These are phyloP conservation scores for Scortum barcoo DNA, from an alignment of 2,113 vertebrate genomes.

Conservation along the genomic window DNA sequence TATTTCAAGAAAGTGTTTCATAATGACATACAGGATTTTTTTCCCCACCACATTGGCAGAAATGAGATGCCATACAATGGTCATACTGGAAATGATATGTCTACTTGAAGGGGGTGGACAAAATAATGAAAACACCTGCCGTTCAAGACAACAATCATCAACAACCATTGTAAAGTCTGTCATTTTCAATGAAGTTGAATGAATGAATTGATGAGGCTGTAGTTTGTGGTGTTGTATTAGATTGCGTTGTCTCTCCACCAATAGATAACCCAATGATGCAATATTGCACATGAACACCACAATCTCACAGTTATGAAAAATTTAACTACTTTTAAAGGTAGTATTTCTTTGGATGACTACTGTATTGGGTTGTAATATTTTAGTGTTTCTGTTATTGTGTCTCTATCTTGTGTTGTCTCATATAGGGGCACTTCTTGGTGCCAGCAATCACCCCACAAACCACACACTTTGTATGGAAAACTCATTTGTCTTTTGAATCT, in stretches of 20 bases:
- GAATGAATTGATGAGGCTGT: background rate
- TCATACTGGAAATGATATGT: background rate
- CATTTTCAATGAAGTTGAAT: background rate
- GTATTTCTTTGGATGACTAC: background rate
- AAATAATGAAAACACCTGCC: background rate
- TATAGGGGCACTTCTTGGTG: background rate
- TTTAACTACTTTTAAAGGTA: background rate
- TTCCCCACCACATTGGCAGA: too few relatives aligned
- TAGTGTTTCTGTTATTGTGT: background rate
- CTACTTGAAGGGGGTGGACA: background rate
- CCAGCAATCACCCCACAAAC: background rate
- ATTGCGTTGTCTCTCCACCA: background rate
- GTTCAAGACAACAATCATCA: background rate
- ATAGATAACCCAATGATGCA: background rate
- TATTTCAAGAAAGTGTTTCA: too few relatives aligned
- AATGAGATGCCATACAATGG: background rate
- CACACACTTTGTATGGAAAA: background rate
- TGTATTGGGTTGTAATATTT: background rate
- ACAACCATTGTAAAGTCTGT: background rate
- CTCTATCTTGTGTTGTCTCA: background rate
- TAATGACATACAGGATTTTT: too few relatives aligned
- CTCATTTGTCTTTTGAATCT: slow-evolving; percentile 19
- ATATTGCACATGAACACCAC: background rate
- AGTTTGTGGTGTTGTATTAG: background rate
- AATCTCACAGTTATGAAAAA: background rate